phyloP scores from a whole-genome alignment of 2,113 vertebrate genomes.

The Lycocorax pyrrhopterus region DNA sequence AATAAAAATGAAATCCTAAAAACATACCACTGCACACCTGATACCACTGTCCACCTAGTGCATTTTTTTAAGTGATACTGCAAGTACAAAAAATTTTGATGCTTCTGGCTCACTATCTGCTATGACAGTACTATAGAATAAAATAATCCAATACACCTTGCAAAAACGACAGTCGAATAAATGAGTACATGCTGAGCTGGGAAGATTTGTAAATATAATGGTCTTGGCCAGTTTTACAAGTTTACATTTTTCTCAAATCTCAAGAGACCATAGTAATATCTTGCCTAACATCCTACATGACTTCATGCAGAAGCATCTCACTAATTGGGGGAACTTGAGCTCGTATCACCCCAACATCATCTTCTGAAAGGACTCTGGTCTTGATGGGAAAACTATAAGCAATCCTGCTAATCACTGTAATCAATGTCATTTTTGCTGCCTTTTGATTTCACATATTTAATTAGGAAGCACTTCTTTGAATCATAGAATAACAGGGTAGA shows the following conservation, averaged over 20 bases:
- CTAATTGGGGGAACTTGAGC: not conserved
- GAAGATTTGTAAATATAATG: not conserved
- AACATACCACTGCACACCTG: not conserved
- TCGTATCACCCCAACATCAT: accelerated
- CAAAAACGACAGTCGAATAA: not conserved
- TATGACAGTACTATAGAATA: not conserved
- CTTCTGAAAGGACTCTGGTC: not conserved
- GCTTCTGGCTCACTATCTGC: not conserved
- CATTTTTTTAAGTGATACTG: not conserved
- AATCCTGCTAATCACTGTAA: not conserved
- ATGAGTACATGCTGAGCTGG: not conserved
- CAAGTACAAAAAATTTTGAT: not conserved
- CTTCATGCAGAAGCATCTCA: not conserved
- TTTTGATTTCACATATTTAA: not conserved
- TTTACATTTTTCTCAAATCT: not conserved
- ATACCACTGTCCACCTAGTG: accelerated
- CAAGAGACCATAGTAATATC: not conserved
- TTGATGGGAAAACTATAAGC: not conserved
- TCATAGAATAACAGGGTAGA: not conserved
- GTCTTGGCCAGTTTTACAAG: not conserved
- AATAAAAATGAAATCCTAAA: conserved; percentile 12
- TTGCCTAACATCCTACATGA: not conserved
- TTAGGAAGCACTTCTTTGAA: not conserved
- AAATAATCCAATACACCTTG: not conserved
- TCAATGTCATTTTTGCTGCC: not conserved